A percentile compares a stretch with the other conserved stretches of the same genome.
Evolutionary conservation across 64 coral and sea anemone genomes (phyloP).

Genomic region (Stichodactyla mertensii): DNA sequence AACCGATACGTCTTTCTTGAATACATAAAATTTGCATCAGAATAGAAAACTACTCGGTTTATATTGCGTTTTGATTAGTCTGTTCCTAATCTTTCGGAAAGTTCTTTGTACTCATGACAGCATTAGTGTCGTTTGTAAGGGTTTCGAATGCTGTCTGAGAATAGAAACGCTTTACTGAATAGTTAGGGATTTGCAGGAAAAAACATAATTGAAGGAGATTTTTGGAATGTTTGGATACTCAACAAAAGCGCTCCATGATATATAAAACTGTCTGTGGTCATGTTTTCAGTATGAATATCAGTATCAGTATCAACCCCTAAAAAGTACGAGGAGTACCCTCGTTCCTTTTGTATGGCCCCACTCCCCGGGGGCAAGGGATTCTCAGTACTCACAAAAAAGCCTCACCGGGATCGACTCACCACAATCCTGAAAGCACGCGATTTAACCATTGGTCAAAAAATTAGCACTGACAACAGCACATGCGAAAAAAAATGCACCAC

Average conservation of each 20-base stretch:
- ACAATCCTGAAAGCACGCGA: too few relatives aligned
- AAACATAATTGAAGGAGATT: not conserved
- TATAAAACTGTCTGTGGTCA: not conserved
- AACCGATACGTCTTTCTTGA: not conserved
- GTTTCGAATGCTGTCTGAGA: not conserved
- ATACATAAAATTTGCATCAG: constrained; percentile 10
- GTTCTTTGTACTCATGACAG: not conserved
- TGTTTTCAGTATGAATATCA: not conserved
- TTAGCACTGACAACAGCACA: too few relatives aligned
- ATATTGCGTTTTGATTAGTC: constrained; percentile 4
- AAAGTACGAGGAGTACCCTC: too few relatives aligned
- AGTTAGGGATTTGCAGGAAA: not conserved
- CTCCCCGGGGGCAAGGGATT: too few relatives aligned
- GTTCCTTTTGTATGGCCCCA: too few relatives aligned
- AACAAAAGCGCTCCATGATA: not conserved
- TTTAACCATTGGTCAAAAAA: too few relatives aligned
- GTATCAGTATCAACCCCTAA: too few relatives aligned
- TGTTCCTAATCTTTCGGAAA: not conserved
- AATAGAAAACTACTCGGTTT: not conserved
- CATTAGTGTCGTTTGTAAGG: not conserved
- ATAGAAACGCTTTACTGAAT: constrained; percentile 5
- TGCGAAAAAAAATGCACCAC: too few relatives aligned
- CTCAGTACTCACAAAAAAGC: too few relatives aligned
- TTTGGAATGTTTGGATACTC: not conserved
- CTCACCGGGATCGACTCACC: too few relatives aligned